Evolutionary conservation across 1,140 invertebrate species (phyloP).

Genomic region (Drosophila triauraria): DNA sequence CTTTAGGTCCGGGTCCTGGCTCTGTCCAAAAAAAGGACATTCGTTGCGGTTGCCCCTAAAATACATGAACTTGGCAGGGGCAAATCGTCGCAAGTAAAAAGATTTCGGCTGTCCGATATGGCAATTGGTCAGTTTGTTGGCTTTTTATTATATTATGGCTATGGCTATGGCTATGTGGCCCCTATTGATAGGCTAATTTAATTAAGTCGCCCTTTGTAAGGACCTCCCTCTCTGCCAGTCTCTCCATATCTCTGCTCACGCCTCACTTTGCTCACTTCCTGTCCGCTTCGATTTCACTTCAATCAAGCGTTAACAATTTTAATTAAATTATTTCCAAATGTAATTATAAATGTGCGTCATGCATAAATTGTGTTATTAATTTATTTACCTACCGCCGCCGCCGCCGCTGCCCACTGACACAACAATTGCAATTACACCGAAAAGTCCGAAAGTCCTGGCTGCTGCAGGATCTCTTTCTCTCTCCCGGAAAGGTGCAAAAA

Average conservation of each 20-base stretch:
- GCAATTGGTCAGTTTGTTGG: slow-evolving; percentile 71
- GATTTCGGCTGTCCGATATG: slow-evolving; percentile 45
- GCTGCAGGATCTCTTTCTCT: slow-evolving; percentile 26
- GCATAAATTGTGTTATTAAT: slow-evolving; percentile 83
- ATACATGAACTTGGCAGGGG: background rate
- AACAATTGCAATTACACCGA: slow-evolving; percentile 58
- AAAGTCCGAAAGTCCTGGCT: slow-evolving; percentile 21
- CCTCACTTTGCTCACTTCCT: slow-evolving; percentile 2
- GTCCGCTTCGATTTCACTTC: slow-evolving; percentile 76
- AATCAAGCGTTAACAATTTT: slow-evolving; percentile 84
- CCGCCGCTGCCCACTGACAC: slow-evolving; percentile 21
- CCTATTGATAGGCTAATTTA: slow-evolving; percentile 73
- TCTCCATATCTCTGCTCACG: background rate
- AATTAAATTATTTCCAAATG: slow-evolving; percentile 84
- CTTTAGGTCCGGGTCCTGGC: background rate
- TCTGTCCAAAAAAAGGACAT: background rate
- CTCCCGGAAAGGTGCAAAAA: slow-evolving; percentile 17
- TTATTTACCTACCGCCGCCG: slow-evolving; percentile 56
- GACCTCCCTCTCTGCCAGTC: slow-evolving; percentile 2
- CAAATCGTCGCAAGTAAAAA: background rate
- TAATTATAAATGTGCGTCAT: slow-evolving; percentile 82
- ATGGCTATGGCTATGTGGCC: slow-evolving; percentile 11
- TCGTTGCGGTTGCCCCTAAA: slow-evolving; percentile 8
- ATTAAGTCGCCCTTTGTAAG: slow-evolving; percentile 62
- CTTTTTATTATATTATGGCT: slow-evolving; percentile 43